Evolutionary conservation across 2,797 vertebrate species (phyloP).

Genomic region (Enteromius viviparus): DNA sequence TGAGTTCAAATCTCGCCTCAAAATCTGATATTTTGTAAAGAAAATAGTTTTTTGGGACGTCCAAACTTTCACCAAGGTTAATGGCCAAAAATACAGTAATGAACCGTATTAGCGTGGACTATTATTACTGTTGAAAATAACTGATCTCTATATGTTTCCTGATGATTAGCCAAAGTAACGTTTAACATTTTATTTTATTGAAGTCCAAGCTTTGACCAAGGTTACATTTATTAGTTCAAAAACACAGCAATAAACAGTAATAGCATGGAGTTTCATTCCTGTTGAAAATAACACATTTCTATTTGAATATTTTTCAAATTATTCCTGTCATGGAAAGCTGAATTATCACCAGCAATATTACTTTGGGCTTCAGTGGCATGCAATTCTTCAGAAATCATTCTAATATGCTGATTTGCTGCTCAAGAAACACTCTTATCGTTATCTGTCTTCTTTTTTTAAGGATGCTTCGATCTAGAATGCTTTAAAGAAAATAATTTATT

Average conservation of each 20-base stretch:
- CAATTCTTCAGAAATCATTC: background rate
- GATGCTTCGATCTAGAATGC: background rate
- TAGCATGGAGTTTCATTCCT: background rate
- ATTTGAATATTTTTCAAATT: background rate
- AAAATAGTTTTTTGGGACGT: background rate
- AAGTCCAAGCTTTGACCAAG: too few species aligned
- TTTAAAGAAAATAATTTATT: background rate
- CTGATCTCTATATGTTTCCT: too few species aligned
- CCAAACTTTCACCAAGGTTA: background rate
- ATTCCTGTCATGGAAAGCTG: background rate
- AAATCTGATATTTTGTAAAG: background rate
- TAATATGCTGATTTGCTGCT: background rate
- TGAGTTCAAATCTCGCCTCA: background rate
- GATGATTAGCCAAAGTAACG: too few species aligned
- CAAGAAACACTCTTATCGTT: background rate
- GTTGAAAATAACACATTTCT: background rate
- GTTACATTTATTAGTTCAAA: background rate
- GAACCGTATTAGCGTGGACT: background rate
- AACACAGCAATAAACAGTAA: background rate
- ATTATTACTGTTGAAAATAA: too few species aligned
- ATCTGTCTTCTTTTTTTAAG: background rate
- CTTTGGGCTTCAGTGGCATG: background rate
- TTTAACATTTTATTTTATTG: too few species aligned
- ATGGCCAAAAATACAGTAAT: background rate
- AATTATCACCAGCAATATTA: background rate